Evolutionary conservation across 2,113 vertebrate genomes (phyloP), one percentile per base, ranked within the genome.

Genomic region (Columbina picui): DNA sequence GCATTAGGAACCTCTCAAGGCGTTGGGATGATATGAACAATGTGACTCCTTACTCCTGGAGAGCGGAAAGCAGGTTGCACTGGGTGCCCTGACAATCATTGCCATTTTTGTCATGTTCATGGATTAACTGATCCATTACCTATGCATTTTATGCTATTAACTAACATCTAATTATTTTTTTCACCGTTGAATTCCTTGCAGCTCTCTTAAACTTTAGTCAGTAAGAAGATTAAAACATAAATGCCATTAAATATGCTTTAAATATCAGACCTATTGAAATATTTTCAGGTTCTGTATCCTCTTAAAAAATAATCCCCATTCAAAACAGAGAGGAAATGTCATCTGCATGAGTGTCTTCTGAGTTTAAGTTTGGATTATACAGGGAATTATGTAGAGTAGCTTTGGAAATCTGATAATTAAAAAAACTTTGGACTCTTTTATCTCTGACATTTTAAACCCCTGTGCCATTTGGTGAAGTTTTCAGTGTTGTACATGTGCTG

Each of bases 161-260:
- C 87, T 69, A 87, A 77, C 83, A 80, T 81, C 86, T 96, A 78
- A 95, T 97, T 94, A 94, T 97, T 97, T 97, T 96, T 97, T 97
- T 95, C 94, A 91, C 90, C 79, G 52, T 92, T 96, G 88, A 97
- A 97, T 97, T 96, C 74, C 89, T 97, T 93, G 91, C 77, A 87
- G 92, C 88, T 97, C 87, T 95, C 83, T 97, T 97, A 96, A 98
- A 97, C 95, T 96, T 97, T 97, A 98, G 95, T 95, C 97, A 97
- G 96, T 98, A 98, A 98, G 98, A 96, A 98, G 98, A 98, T 98
- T 98, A 98, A 98, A 98, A 97, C 78, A 97, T 97, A 98, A 98
- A 98, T 98, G 96, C 97, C 97, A 97, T 94, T 98, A 98, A 98
- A 98, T 97, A 96, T 97, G 97, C 95, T 98, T 97, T 98, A 98